phyloP scores from a whole-genome alignment of 1,140 invertebrate species.

The Drosophila nannoptera region DNA sequence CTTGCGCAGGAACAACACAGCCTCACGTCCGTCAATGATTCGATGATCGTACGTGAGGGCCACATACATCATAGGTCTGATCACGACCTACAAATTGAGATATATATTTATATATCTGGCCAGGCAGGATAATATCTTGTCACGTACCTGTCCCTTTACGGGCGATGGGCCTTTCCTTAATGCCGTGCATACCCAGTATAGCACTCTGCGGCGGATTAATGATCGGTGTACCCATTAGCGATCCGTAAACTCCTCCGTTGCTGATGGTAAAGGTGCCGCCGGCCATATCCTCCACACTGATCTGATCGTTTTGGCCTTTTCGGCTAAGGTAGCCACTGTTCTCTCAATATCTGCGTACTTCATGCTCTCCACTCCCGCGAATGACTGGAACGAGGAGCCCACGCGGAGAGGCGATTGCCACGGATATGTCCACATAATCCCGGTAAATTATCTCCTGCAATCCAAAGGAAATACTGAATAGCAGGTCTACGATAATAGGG shows the following conservation, averaged over 20 bases:
- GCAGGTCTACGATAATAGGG: background rate
- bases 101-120: background rate
- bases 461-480: no score
- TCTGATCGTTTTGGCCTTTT: constrained; percentile 92
- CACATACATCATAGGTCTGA: constrained; percentile 99
- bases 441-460: constrained; percentile 93
- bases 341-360: constrained; percentile 98
- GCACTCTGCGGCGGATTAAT: constrained; percentile 99
- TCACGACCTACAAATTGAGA: constrained; percentile 88
- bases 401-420: constrained; percentile 99
- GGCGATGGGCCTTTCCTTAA: constrained; percentile 96
- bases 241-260: constrained; percentile 99
- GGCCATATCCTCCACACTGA: constrained; percentile 99
- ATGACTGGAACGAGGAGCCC: constrained; percentile 99
- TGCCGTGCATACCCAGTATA: constrained; percentile 99
- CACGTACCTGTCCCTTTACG: constrained; percentile 93
- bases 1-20: constrained; percentile 97
- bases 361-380: constrained; percentile 96
- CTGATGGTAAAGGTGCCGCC: constrained; percentile 99
- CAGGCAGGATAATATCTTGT: background rate
- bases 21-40: constrained; percentile 98
- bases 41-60: constrained; percentile 99
- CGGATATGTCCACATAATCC: constrained; percentile 99
- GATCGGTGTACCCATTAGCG: constrained; percentile 98
- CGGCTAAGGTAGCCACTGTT: constrained; percentile 90